Evolutionary conservation across 1,140 invertebrate species (phyloP).

Genomic region (Goniozus legneri): DNA sequence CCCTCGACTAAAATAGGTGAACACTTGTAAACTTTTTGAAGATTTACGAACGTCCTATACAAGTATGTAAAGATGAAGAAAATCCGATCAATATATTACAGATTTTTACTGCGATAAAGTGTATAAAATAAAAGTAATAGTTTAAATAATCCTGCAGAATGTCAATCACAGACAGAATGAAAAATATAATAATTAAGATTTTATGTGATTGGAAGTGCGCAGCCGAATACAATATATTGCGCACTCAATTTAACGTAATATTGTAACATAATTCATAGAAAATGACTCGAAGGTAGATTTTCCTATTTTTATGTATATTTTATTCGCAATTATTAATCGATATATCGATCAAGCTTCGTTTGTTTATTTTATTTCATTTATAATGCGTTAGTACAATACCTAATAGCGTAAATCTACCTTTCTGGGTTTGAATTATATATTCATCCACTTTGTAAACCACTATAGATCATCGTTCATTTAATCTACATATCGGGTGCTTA

Average conservation of each 20-base stretch:
- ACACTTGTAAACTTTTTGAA: too few relatives aligned
- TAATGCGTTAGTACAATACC: too few relatives aligned
- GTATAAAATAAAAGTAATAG: too few relatives aligned
- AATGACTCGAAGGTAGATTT: neutral
- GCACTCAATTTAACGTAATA: neutral
- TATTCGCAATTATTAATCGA: too few relatives aligned
- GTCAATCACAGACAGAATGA: neutral
- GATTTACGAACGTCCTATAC: too few relatives aligned
- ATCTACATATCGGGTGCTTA: slow-evolving; percentile 24
- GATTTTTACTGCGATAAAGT: neutral
- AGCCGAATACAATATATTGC: neutral
- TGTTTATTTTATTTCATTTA: too few relatives aligned
- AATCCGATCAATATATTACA: neutral
- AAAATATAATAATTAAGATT: neutral
- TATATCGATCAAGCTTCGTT: too few relatives aligned
- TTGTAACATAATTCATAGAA: neutral
- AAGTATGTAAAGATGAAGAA: slow-evolving; percentile 7
- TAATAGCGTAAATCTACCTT: too few relatives aligned
- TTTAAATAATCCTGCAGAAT: neutral
- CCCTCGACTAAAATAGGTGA: too few relatives aligned
- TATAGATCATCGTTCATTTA: slow-evolving; percentile 15
- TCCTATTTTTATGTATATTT: too few relatives aligned
- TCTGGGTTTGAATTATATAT: too few relatives aligned
- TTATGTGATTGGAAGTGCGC: neutral
- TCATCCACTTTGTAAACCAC: too few relatives aligned